phyloP scores from a whole-genome alignment of 2,113 vertebrate genomes.

The Gallinago jamesoni region DNA sequence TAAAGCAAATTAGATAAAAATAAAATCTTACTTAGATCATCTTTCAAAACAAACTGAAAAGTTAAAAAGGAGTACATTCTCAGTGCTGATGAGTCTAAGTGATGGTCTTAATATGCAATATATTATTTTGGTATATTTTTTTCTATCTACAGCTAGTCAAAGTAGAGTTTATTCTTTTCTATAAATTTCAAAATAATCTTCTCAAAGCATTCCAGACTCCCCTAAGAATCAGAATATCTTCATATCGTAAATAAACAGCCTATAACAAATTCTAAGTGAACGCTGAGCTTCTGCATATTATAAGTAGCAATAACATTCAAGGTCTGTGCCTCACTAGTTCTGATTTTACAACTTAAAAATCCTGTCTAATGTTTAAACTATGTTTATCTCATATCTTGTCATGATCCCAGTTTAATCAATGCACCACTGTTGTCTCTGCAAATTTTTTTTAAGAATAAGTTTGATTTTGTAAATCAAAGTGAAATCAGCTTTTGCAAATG shows the following conservation, averaged over 20 bases:
- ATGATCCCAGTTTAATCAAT: not conserved
- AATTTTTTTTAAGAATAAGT: not conserved
- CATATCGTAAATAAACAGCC: not conserved
- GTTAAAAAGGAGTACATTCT: not conserved
- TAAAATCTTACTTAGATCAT: not conserved
- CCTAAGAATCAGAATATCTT: not conserved
- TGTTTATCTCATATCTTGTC: not conserved
- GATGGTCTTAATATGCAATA: not conserved
- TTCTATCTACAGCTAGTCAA: not conserved
- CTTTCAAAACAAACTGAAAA: constrained; percentile 14
- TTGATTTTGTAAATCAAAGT: not conserved
- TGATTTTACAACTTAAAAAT: not conserved
- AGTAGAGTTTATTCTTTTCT: not conserved
- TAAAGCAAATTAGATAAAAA: constrained; percentile 5
- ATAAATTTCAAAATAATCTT: not conserved
- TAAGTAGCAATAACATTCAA: not conserved
- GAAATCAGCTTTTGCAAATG: not conserved
- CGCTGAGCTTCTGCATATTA: not conserved
- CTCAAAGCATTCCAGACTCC: not conserved
- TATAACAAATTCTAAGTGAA: not conserved
- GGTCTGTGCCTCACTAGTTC: not conserved
- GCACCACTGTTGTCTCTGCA: not conserved
- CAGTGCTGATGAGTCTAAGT: not conserved
- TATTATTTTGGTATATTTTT: not conserved
- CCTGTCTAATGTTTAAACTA: no score